These are phyloP conservation scores for Cephus nigrinus DNA, from an alignment of 2,888 invertebrate species.

Conservation along the genomic window DNA sequence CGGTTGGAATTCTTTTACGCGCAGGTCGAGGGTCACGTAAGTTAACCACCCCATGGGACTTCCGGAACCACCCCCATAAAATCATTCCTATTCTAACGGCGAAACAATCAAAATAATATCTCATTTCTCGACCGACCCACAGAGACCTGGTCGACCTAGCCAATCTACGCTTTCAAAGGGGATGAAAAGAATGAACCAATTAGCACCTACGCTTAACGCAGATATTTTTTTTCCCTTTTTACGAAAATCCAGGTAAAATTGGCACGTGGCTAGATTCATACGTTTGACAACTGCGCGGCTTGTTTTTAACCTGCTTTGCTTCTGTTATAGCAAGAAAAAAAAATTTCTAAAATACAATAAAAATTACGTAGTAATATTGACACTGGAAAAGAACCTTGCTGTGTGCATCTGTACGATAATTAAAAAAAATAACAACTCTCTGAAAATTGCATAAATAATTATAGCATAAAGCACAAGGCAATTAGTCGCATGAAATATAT, in stretches of 20 bases:
- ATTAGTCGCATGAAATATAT: background rate
- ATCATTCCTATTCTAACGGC: conserved; percentile 34
- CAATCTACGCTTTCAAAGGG: conserved; percentile 6
- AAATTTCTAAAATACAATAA: background rate
- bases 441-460: background rate
- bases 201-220: background rate
- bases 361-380: background rate
- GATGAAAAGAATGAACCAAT: conserved; percentile 7
- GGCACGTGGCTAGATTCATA: background rate
- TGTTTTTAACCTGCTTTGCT: background rate
- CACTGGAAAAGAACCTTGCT: background rate
- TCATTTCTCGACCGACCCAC: conserved; percentile 23
- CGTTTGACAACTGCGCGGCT: background rate
- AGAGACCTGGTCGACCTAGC: conserved; percentile 2
- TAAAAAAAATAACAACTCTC: background rate
- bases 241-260: background rate
- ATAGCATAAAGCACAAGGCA: background rate
- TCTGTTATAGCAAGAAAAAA: too few relatives aligned
- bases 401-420: background rate
- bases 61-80: conserved; percentile 11
- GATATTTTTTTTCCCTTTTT: background rate
- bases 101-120: conserved; percentile 36
- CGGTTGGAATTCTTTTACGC: conserved; percentile 2
- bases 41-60: conserved; percentile 16
- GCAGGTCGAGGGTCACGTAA: conserved; percentile 27